phyloP scores from a whole-genome alignment of 1,140 invertebrate genomes.

The Sipha flava region DNA sequence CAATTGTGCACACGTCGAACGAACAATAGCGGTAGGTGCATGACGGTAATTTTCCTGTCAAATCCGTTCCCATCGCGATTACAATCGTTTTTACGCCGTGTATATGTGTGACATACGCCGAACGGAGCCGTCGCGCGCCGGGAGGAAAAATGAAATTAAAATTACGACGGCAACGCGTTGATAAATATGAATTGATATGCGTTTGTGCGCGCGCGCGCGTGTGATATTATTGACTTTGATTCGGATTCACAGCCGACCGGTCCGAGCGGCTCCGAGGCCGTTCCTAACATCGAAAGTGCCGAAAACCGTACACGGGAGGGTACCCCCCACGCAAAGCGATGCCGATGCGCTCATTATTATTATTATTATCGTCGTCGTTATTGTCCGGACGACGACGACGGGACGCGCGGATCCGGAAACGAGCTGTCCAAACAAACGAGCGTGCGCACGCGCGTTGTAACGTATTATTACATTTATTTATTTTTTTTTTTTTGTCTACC shows the following conservation, averaged over 20 bases:
- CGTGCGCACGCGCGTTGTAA: not conserved
- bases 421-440: constrained; percentile 16
- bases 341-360: not conserved
- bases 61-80: not conserved
- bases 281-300: not conserved
- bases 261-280: too few species aligned
- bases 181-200: too few species aligned
- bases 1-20: not conserved
- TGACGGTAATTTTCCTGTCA: not conserved
- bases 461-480: not conserved
- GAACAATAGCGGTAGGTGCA: not conserved
- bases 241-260: not conserved
- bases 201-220: too few species aligned
- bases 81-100: not conserved
- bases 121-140: not conserved
- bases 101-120: not conserved
- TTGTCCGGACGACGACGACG: not conserved
- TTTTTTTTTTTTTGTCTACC: not conserved
- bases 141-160: too few species aligned
- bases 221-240: not conserved
- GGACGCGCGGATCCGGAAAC: not conserved
- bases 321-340: too few species aligned
- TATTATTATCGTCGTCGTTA: constrained; percentile 7
- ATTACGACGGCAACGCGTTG: too few species aligned
- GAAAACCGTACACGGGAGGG: not conserved